A percentile compares a stretch with the other conserved stretches of the same genome.
These are phyloP conservation scores for Agrochola lota DNA, from an alignment of 2,888 invertebrate genomes.

Conservation along the genomic window DNA sequence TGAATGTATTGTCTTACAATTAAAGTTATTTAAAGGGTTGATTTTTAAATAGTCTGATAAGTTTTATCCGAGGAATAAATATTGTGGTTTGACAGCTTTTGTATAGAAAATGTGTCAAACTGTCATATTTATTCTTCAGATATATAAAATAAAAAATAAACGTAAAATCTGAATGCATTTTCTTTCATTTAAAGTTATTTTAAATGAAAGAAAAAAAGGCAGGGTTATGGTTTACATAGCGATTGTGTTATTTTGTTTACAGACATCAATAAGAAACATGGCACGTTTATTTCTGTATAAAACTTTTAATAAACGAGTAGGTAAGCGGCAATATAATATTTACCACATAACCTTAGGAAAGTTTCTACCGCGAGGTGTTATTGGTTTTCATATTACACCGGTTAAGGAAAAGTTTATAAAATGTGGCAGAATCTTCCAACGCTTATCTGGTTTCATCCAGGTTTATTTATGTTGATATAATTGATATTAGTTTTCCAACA, in stretches of 20 bases:
- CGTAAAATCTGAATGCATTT: not conserved
- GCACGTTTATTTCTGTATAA: not conserved
- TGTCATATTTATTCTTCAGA: too few species aligned
- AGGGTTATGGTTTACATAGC: not conserved
- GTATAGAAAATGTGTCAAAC: too few species aligned
- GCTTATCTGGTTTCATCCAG: slow-evolving; percentile 16
- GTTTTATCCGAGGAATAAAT: too few species aligned
- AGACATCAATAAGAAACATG: not conserved
- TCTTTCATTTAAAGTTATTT: not conserved
- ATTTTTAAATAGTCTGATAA: too few species aligned
- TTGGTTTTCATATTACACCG: slow-evolving; percentile 51
- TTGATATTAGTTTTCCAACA: slow-evolving; percentile 8
- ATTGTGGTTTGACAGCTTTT: too few species aligned
- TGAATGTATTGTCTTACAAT: not conserved
- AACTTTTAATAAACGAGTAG: slow-evolving; percentile 22
- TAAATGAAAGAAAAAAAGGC: not conserved
- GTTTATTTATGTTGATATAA: not conserved
- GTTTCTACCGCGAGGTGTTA: slow-evolving; percentile 41
- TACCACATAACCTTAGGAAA: slow-evolving; percentile 36
- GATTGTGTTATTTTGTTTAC: not conserved
- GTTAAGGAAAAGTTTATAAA: slow-evolving; percentile 46
- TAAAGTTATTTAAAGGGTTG: not conserved
- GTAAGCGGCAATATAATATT: slow-evolving; percentile 34
- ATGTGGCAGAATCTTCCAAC: slow-evolving; percentile 22
- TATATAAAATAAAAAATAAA: not conserved